These are phyloP conservation scores for Phlogophora meticulosa DNA, from an alignment of 2,888 invertebrate species.

Conservation along the genomic window DNA sequence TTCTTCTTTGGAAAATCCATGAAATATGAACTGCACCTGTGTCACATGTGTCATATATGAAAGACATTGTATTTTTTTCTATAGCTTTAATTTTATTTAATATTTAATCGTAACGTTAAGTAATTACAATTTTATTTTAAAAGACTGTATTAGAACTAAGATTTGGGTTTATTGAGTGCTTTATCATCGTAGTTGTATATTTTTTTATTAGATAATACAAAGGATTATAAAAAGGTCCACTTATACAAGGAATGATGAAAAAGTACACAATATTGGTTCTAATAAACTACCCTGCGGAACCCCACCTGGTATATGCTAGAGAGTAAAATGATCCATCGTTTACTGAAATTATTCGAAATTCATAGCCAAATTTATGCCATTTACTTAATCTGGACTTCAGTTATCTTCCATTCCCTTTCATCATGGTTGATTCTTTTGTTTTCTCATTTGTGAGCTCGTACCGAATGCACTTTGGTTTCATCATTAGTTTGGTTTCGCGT, in stretches of 20 bases:
- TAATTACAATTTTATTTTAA: slow-evolving; percentile 1
- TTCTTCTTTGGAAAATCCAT: no score
- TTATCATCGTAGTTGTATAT: slow-evolving; percentile 46
- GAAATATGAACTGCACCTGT: not conserved
- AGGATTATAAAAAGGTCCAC: slow-evolving; percentile 7
- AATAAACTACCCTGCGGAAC: not conserved
- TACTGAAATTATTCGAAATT: no score
- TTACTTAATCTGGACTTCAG: not conserved
- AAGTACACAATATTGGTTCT: not conserved
- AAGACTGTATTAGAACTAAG: slow-evolving; percentile 3
- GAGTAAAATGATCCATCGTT: not conserved
- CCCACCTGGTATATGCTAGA: not conserved
- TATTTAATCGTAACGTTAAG: not conserved
- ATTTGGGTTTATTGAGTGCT: slow-evolving; percentile 21
- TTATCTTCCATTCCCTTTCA: not conserved
- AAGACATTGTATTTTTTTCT: not conserved
- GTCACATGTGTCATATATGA: not conserved
- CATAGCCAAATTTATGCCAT: no score
- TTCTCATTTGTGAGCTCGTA: not conserved
- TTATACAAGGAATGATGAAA: not conserved
- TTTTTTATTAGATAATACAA: slow-evolving; percentile 67
- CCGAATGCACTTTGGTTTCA: not conserved
- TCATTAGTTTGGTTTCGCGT: not conserved
- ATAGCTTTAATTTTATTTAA: not conserved
- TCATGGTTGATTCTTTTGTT: not conserved